phyloP scores from a whole-genome alignment of 92 coral and sea anemone species.

The Diadumene lineata region DNA sequence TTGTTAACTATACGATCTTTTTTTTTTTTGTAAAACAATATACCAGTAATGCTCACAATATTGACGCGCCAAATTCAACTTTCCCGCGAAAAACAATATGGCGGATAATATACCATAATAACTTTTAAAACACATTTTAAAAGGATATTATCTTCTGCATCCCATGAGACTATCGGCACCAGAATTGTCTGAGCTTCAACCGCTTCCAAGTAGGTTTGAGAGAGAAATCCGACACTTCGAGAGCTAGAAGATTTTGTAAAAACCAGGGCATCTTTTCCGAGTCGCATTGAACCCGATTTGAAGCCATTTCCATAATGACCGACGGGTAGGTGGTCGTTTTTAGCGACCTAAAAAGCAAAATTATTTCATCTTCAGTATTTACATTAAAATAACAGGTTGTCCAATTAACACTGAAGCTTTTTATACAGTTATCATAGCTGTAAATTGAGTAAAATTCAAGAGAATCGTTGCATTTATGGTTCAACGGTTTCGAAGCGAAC shows the following conservation, averaged over 20 bases:
- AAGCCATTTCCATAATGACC: slow-evolving; percentile 99
- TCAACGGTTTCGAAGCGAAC: not conserved
- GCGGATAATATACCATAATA: not conserved
- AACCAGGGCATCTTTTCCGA: slow-evolving; percentile 88
- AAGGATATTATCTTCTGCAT: slow-evolving; percentile 87
- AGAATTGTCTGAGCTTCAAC: slow-evolving; percentile 92
- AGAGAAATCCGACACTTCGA: slow-evolving; percentile 84
- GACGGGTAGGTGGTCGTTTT: slow-evolving; percentile 90
- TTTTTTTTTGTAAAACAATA: not conserved
- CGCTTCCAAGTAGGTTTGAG: slow-evolving; percentile 86
- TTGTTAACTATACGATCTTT: too few relatives aligned
- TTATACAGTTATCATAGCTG: too few relatives aligned
- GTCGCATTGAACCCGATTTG: slow-evolving; percentile 98
- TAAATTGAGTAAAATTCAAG: not conserved
- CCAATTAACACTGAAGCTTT: too few relatives aligned
- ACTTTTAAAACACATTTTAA: not conserved
- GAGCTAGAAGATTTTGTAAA: slow-evolving; percentile 70
- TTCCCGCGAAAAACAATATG: slow-evolving; percentile 53
- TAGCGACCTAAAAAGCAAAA: slow-evolving; percentile 59
- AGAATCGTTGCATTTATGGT: not conserved
- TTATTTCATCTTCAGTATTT: not conserved
- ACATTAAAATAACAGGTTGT: too few relatives aligned
- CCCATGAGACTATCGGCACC: slow-evolving; percentile 98
- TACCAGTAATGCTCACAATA: not conserved
- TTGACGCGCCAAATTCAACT: slow-evolving; percentile 70